Evolutionary conservation across 2,113 vertebrate species (phyloP).

Genomic region (Circaetus gallicus): DNA sequence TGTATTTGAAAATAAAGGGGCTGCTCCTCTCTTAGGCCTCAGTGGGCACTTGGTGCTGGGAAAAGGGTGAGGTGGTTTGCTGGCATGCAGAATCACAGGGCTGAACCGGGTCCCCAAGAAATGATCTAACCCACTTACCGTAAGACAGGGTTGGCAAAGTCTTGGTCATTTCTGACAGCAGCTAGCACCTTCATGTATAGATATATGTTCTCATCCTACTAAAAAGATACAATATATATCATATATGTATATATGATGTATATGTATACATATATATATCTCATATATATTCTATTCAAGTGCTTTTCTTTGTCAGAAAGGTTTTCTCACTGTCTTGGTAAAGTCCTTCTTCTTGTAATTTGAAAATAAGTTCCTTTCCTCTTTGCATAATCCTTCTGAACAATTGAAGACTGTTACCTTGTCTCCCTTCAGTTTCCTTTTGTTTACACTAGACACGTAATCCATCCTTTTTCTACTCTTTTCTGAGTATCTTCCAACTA

Average conservation of each 20-base stretch:
- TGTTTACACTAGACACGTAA: background rate
- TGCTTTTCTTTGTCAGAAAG: background rate
- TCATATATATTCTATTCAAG: background rate
- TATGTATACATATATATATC: too few species aligned
- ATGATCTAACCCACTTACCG: background rate
- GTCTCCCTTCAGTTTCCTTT: background rate
- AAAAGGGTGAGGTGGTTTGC: background rate
- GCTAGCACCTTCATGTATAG: background rate
- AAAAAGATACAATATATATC: background rate
- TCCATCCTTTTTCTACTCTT: background rate
- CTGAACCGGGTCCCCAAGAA: background rate
- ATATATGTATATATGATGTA: background rate
- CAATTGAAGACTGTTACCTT: background rate
- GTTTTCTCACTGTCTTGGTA: background rate
- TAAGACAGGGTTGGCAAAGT: background rate
- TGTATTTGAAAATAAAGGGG: background rate
- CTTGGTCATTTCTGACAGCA: background rate
- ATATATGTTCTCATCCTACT: background rate
- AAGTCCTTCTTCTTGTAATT: background rate
- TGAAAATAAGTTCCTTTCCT: background rate
- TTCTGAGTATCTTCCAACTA: background rate
- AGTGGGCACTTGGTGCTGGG: background rate
- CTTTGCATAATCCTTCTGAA: background rate
- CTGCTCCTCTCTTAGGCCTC: background rate
- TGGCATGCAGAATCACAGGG: background rate